A percentile compares a stretch with the other conserved stretches of the same genome.
These are phyloP conservation scores for Drosophila burlai DNA, from an alignment of 1,140 invertebrate genomes.

Conservation along the genomic window DNA sequence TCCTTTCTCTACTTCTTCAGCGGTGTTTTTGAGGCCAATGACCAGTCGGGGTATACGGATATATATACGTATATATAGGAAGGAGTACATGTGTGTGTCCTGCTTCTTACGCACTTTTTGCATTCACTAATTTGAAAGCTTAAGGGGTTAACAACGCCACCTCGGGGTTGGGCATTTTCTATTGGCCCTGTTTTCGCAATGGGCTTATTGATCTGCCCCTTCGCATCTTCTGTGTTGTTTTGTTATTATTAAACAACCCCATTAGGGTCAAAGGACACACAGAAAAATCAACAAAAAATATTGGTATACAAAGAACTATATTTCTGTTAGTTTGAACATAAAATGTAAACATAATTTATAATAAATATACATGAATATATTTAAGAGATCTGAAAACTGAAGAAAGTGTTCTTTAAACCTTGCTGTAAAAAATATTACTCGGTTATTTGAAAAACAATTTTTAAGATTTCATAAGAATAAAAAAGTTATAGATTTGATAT, in stretches of 20 bases:
- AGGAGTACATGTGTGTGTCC: conserved; percentile 36
- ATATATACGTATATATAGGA: not conserved
- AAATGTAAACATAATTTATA: not conserved
- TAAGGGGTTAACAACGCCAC: conserved; percentile 41
- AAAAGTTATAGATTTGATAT: not conserved
- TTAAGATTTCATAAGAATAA: too few species aligned
- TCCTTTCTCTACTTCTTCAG: conserved; percentile 22
- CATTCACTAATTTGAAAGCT: conserved; percentile 74
- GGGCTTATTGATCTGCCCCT: conserved; percentile 74
- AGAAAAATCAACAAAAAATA: not conserved
- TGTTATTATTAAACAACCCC: conserved; percentile 79
- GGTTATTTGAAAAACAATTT: not conserved
- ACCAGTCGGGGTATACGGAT: conserved; percentile 49
- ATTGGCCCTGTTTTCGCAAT: conserved; percentile 65
- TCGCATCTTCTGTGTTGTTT: conserved; percentile 54
- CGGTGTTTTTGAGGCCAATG: conserved; percentile 72
- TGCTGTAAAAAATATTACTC: not conserved
- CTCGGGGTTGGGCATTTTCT: conserved; percentile 41
- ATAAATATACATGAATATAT: not conserved
- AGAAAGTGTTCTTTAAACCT: not conserved
- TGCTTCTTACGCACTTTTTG: conserved; percentile 80
- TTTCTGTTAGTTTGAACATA: not conserved
- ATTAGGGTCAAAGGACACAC: conserved; percentile 54
- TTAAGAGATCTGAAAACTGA: not conserved
- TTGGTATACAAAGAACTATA: not conserved